These are phyloP conservation scores for Piscicola geometra DNA, from an alignment of 2,888 invertebrate species.

Conservation along the genomic window DNA sequence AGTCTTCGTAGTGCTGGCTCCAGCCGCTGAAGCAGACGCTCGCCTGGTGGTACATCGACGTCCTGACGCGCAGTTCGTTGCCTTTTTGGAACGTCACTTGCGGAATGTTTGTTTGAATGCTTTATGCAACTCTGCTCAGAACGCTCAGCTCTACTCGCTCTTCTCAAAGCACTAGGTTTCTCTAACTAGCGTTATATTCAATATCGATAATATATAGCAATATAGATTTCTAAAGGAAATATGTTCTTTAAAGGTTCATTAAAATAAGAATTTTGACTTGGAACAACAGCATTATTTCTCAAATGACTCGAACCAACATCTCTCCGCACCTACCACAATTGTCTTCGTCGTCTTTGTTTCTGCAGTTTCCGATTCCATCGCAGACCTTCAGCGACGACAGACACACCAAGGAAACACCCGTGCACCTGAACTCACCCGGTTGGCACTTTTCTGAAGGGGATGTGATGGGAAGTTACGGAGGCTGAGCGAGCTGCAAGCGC, in stretches of 20 bases:
- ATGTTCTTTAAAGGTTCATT: background rate
- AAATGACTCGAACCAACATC: background rate
- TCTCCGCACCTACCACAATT: conserved; percentile 13
- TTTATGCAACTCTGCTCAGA: too few species aligned
- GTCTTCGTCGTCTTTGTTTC: conserved; percentile 9
- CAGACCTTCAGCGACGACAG: background rate
- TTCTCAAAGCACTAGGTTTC: too few species aligned
- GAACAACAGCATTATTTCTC: too few species aligned
- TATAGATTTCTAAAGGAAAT: background rate
- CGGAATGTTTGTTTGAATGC: too few species aligned
- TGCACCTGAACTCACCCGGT: background rate
- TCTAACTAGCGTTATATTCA: too few species aligned
- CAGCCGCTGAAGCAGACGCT: background rate
- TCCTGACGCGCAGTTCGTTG: background rate
- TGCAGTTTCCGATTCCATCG: conserved; percentile 14
- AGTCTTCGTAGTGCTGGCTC: background rate
- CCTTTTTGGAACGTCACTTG: too few species aligned
- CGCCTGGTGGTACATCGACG: background rate
- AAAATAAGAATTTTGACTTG: background rate
- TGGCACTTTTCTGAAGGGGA: conserved; percentile 4
- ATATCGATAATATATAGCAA: background rate
- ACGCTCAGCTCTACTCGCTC: too few species aligned
- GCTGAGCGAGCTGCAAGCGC: background rate
- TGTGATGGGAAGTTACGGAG: too few species aligned
- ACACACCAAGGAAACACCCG: background rate